Conservation (phyloP, 2,888 invertebrate species). For the Lasioglossum oenotherae region DNA sequence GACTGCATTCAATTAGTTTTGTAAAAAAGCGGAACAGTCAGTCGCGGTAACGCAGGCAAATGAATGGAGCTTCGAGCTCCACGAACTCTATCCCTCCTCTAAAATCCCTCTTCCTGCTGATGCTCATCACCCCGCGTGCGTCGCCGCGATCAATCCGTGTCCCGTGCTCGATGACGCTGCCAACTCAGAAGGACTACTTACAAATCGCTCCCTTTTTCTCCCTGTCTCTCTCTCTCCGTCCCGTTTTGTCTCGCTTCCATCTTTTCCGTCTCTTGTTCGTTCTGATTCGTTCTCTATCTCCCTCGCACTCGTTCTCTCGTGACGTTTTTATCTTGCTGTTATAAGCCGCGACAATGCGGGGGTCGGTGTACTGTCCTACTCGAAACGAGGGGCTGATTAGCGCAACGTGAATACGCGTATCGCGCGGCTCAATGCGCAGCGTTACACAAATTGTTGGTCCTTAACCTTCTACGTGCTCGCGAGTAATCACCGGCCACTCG, state of each 20-base stretch:
- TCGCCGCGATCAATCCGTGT: constrained; percentile 44
- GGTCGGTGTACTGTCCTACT: background rate
- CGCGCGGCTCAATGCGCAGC: background rate
- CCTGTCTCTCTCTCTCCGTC: background rate
- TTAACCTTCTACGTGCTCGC: background rate
- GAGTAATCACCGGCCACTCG: background rate
- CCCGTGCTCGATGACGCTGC: constrained; percentile 19
- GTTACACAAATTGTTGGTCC: background rate
- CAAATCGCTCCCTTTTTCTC: constrained; percentile 32
- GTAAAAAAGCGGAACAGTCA: constrained; percentile 75
- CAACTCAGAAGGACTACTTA: constrained; percentile 34
- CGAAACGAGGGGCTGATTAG: constrained; percentile 2
- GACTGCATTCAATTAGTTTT: constrained; percentile 79
- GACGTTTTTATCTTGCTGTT: background rate
- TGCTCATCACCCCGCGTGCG: constrained; percentile 40
- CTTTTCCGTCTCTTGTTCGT: background rate
- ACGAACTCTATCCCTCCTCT: constrained; percentile 43
- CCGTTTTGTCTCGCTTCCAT: background rate
- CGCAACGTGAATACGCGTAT: background rate
- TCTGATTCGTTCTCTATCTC: background rate
- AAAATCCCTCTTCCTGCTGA: constrained; percentile 49
- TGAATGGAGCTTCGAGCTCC: constrained; percentile 70
- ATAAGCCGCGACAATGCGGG: background rate
- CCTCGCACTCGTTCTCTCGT: background rate
- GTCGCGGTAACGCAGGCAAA: constrained; percentile 74